Evolutionary conservation across 1,140 invertebrate species (phyloP).

Genomic region (Camponotus floridanus): DNA sequence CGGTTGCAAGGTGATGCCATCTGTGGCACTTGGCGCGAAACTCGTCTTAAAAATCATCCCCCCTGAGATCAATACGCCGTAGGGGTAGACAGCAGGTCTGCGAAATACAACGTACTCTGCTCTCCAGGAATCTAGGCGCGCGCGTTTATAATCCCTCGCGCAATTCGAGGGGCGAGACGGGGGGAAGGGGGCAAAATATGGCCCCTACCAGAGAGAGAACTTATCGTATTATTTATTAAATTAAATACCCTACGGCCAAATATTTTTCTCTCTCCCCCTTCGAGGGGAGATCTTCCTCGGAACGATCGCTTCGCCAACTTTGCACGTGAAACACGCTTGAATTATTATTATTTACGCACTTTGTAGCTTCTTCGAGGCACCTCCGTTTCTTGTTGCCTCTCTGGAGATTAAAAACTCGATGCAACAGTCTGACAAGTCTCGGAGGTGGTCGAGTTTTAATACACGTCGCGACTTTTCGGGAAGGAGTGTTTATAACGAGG

Average conservation of each 20-base stretch:
- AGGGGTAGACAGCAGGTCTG: constrained; percentile 66
- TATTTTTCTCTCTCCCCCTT: too few species aligned
- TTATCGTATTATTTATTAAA: constrained; percentile 37
- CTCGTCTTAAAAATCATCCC: constrained; percentile 81
- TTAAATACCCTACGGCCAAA: constrained; percentile 15
- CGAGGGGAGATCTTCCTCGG: not conserved
- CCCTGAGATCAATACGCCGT: constrained; percentile 79
- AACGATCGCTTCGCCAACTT: not conserved
- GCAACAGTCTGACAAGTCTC: not conserved
- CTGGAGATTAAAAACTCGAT: constrained; percentile 38
- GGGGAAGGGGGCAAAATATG: not conserved
- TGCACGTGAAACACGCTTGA: constrained; percentile 9
- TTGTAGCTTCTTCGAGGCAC: not conserved
- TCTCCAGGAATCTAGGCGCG: not conserved
- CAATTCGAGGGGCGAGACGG: not conserved
- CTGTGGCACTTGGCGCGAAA: constrained; percentile 73
- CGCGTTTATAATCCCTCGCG: constrained; percentile 37
- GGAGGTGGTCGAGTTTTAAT: constrained; percentile 3
- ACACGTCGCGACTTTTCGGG: constrained; percentile 29
- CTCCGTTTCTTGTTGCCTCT: not conserved
- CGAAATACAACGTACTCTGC: constrained; percentile 27
- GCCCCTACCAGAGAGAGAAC: too few species aligned
- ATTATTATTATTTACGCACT: constrained; percentile 20
- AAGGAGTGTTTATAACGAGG: not conserved
- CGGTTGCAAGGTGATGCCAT: constrained; percentile 74